Percentiles rank a stretch among this genome's conserved stretches.
Evolutionary conservation across 2,797 vertebrate genomes (phyloP).

Genomic region (Hydrophis major): DNA sequence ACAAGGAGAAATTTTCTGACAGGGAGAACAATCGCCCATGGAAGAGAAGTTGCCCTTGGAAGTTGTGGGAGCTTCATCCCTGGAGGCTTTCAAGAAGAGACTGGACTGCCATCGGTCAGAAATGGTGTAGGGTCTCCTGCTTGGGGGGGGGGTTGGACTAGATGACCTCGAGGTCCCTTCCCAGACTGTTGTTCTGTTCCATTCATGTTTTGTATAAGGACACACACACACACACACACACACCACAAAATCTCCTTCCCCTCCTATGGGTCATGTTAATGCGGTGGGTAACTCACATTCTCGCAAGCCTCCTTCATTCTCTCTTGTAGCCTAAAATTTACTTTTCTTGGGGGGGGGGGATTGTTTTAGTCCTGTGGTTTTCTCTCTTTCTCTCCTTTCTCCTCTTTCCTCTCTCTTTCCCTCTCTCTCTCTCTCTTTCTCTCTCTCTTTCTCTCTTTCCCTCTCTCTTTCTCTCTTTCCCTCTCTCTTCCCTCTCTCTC

Average conservation of each 20-base stretch:
- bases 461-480: too few relatives aligned
- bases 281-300: background rate
- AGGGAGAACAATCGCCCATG: too few relatives aligned
- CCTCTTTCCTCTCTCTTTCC: too few relatives aligned
- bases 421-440: too few relatives aligned
- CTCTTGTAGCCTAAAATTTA: background rate
- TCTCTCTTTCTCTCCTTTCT: too few relatives aligned
- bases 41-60: too few relatives aligned
- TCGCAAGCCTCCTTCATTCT: background rate
- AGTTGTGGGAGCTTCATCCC: too few relatives aligned
- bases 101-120: background rate
- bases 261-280: accelerated
- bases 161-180: background rate
- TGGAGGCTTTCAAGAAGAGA: background rate
- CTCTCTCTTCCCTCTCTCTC: too few relatives aligned
- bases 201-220: background rate
- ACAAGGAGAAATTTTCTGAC: background rate
- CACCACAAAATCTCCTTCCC: too few relatives aligned
- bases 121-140: background rate
- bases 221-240: too few relatives aligned
- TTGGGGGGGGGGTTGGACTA: background rate
- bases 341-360: background rate
- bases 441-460: too few relatives aligned
- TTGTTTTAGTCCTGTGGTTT: background rate
- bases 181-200: background rate